phyloP scores from a whole-genome alignment of 2,888 invertebrate species.

The Hermaeophaga mercurialis region DNA sequence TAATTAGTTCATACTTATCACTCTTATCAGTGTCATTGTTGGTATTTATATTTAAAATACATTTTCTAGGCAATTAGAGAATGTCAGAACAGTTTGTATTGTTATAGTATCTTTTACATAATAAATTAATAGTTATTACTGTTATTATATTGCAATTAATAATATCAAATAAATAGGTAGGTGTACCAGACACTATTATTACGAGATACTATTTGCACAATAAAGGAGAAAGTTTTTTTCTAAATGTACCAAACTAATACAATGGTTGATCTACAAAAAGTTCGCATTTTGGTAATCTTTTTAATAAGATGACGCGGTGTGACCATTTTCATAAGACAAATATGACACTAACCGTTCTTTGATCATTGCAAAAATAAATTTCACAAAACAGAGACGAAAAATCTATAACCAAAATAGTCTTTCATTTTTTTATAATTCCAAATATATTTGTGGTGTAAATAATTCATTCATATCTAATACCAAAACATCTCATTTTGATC shows the following conservation, averaged over 20 bases:
- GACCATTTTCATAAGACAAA: constrained; percentile 1
- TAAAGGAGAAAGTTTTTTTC: constrained; percentile 8
- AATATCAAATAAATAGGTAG: constrained; percentile 18
- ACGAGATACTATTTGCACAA: constrained; percentile 9
- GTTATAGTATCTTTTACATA: constrained; percentile 11
- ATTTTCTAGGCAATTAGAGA: constrained; percentile 5
- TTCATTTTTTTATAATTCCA: too few relatives aligned
- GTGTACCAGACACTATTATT: constrained; percentile 3
- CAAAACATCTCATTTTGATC: too few relatives aligned
- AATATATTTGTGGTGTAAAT: too few relatives aligned
- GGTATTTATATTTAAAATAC: background rate
- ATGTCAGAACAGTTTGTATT: background rate
- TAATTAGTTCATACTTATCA: too few relatives aligned
- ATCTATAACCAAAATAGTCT: too few relatives aligned
- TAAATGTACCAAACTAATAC: constrained; percentile 5
- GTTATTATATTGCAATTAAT: constrained; percentile 23
- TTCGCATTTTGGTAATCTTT: background rate
- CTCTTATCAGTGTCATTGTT: too few relatives aligned
- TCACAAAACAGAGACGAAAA: too few relatives aligned
- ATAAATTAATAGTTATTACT: constrained; percentile 19
- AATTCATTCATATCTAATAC: too few relatives aligned
- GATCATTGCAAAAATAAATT: background rate
- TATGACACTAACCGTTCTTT: background rate
- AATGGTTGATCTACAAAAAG: constrained; percentile 5
- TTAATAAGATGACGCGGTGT: background rate